Percentiles rank a stretch among this genome's conserved stretches.
Conservation (phyloP, 2,888 invertebrate species). For the Alviniconcha strummeri region DNA sequence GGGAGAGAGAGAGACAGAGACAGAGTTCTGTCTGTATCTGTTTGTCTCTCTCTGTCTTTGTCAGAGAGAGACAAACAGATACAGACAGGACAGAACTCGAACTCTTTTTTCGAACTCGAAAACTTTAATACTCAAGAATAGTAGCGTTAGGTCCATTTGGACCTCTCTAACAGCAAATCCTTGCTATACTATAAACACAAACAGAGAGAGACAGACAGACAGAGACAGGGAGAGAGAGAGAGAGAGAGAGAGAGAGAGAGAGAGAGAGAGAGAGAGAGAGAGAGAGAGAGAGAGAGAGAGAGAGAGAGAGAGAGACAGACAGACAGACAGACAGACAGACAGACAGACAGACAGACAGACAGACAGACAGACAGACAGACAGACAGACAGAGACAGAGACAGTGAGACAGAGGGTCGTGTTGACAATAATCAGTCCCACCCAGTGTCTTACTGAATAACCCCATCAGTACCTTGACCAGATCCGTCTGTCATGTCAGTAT, state of each 20-base stretch:
- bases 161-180: too few relatives aligned
- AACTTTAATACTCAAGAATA: too few relatives aligned
- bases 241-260: not conserved
- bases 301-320: not conserved
- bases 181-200: not conserved
- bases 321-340: not conserved
- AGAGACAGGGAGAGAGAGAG: not conserved
- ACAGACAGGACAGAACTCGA: not conserved
- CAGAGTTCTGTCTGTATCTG: too few relatives aligned
- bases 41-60: too few relatives aligned
- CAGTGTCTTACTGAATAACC: not conserved
- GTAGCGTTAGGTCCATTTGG: too few relatives aligned
- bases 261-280: not conserved
- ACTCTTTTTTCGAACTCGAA: too few relatives aligned
- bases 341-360: not conserved
- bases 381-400: not conserved
- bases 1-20: not conserved
- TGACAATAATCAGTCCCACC: not conserved
- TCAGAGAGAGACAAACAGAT: not conserved
- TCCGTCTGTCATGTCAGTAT: too few relatives aligned
- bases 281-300: conserved; percentile 2
- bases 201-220: not conserved
- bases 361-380: not conserved
- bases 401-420: not conserved
- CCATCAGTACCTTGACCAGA: too few relatives aligned